Base-by-base conservation (phyloP, 2,888 invertebrate genomes). In the Noctua comes region DNA sequence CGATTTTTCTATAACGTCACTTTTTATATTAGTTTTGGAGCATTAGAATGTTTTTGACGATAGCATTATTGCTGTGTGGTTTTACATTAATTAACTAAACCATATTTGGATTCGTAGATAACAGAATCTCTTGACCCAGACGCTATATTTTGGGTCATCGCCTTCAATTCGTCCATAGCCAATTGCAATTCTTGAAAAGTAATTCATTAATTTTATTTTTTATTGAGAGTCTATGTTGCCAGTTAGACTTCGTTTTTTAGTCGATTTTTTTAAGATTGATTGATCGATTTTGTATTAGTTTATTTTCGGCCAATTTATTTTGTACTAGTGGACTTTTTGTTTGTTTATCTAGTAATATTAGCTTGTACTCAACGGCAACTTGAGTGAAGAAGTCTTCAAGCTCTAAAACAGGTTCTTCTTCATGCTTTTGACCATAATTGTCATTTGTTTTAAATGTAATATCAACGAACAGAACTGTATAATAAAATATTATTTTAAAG, bases 171-270 rank as follows among this genome's bases (percentile, higher is more conserved):
- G 10, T n/a, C 46, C 43, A 46, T 62, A 59, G 57, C 73, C 86
- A 86, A 77, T 86, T 46, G 74, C 43, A 65, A 64, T 68, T 68
- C 43, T 72, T 80, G 46, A 86, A 85, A 76, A 69, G 40, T 65
- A 46, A 65, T 46, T 36, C 48, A 72, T 71, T 64, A 62, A 59
- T 76, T 84, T 77, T 66, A 43, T 75, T 69, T 36, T 82, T 21
- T 82, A 27, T 62, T 57, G 36, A 69, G 48, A 24, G 46, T 74
- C 74, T 79, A 68, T 46, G n/a, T 40, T 18, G 48, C 11, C 59
- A 70, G 64, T 77, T 68, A 57, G n/a, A 18, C 13, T 40, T 54
- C 11, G 48, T 74, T 83, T 85, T 79, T 73, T 82, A 31, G 8
- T 66, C 59, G 31, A 79, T 76, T 68, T 40, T 62, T 62, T 75